Conservation (phyloP, 2,888 invertebrate species). For the Amphipoea oculea region DNA sequence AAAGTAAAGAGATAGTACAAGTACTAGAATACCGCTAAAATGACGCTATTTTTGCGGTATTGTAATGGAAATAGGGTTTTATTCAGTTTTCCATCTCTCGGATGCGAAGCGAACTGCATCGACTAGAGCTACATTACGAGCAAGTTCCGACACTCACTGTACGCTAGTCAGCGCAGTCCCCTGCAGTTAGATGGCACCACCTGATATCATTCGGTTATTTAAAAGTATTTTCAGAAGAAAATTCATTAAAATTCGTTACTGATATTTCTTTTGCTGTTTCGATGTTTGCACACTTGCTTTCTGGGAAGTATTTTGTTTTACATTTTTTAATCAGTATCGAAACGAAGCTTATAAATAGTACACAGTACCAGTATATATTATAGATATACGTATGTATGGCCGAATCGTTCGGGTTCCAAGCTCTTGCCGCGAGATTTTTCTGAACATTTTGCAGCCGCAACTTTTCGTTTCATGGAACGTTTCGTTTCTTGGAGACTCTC, state of each 20-base stretch:
- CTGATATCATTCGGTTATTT: background rate
- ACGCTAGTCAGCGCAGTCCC: background rate
- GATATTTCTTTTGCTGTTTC: background rate
- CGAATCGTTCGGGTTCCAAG: background rate
- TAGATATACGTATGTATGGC: too few species aligned
- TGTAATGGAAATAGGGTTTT: background rate
- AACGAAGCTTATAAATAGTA: background rate
- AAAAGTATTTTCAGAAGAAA: background rate
- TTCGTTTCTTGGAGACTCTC: background rate
- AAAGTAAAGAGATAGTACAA: background rate
- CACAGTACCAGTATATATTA: too few species aligned
- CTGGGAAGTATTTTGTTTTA: background rate
- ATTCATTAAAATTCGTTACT: background rate
- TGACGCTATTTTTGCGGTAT: background rate
- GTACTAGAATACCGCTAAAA: background rate
- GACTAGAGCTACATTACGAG: background rate
- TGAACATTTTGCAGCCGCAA: background rate
- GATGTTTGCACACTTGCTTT: background rate
- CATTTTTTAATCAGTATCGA: too few species aligned
- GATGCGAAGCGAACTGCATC: background rate
- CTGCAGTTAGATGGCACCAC: constrained; percentile 8
- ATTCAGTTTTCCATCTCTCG: background rate
- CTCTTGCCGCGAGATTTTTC: background rate
- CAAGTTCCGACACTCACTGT: background rate
- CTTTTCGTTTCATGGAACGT: background rate